These are phyloP conservation scores for Natrix natrix DNA, from an alignment of 2,797 vertebrate species.

Conservation along the genomic window DNA sequence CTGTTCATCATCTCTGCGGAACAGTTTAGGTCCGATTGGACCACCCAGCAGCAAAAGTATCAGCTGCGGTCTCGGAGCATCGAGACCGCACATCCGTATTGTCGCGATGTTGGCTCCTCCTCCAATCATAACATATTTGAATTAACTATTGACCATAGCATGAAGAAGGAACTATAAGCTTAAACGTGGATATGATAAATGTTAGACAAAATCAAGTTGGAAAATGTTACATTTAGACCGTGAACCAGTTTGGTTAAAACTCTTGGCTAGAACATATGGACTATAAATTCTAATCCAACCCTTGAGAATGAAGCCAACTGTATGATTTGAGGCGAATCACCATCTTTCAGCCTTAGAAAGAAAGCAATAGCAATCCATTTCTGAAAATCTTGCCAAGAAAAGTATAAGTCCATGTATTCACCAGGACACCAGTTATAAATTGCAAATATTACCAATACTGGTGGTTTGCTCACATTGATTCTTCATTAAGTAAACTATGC, in stretches of 20 bases:
- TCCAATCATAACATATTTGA: background rate
- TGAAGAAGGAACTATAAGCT: background rate
- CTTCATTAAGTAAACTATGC: background rate
- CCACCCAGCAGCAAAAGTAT: too few relatives aligned
- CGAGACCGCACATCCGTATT: too few relatives aligned
- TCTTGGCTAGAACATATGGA: background rate
- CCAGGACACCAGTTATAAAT: background rate
- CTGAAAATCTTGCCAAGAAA: background rate
- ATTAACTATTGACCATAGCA: too few relatives aligned
- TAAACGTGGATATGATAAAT: background rate
- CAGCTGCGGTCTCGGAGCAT: too few relatives aligned
- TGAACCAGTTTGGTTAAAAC: background rate
- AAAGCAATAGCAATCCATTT: background rate
- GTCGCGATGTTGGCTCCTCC: too few relatives aligned
- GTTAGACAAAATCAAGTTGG: background rate
- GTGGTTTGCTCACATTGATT: background rate
- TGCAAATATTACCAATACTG: background rate
- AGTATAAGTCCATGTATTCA: background rate
- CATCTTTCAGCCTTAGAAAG: background rate
- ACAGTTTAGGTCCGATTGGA: too few relatives aligned
- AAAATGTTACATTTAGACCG: background rate
- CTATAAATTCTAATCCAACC: background rate
- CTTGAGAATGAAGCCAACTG: background rate
- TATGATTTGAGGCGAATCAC: background rate
- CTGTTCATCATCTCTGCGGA: too few relatives aligned